phyloP scores from a whole-genome alignment of 2,888 invertebrate genomes.

The Cheilosia variabilis region DNA sequence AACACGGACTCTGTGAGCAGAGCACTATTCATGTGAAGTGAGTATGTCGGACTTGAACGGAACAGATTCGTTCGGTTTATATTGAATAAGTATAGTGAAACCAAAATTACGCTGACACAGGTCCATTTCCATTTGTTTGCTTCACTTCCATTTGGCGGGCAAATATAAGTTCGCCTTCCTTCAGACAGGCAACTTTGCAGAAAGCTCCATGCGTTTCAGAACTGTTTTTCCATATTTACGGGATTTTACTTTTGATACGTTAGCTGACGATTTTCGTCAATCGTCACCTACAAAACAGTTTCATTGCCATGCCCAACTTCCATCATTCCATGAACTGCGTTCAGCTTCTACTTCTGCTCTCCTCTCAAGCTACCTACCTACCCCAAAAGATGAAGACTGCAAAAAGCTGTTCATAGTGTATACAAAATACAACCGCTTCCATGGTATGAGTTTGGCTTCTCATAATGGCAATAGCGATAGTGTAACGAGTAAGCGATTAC shows the following conservation, averaged over 20 bases:
- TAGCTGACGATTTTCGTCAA: conserved; percentile 21
- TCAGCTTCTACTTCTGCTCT: not conserved
- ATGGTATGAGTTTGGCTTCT: not conserved
- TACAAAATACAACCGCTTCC: not conserved
- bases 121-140: no score
- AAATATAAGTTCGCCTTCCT: no score
- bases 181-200: no score
- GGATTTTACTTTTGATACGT: conserved; percentile 6
- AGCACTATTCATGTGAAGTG: no score
- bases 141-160: no score
- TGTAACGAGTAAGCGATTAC: not conserved
- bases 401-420: conserved; percentile 20
- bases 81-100: no score
- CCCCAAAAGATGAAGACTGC: conserved; percentile 20
- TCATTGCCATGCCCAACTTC: not conserved
- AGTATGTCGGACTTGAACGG: no score
- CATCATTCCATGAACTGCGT: conserved; percentile 21
- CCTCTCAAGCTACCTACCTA: conserved; percentile 13
- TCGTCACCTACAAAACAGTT: conserved; percentile 18
- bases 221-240: no score
- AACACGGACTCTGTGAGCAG: no score
- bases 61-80: no score
- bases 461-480: not conserved
- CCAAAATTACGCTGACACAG: no score
- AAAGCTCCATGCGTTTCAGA: no score